Conservation (phyloP, 2,113 vertebrate species). For the Actinemys pallida region DNA sequence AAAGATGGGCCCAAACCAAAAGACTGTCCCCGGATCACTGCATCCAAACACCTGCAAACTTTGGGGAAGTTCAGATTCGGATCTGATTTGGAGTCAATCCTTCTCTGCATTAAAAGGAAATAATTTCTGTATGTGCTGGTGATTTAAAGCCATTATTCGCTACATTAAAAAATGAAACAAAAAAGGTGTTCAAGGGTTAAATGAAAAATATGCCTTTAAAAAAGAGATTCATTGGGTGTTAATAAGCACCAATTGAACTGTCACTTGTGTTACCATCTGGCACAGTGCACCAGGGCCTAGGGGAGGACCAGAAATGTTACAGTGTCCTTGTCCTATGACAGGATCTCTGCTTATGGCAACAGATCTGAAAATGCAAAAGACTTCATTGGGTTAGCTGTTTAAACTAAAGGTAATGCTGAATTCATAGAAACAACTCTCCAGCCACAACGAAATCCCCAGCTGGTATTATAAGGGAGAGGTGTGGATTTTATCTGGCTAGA, state of each 20-base stretch:
- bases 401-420: neutral
- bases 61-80: neutral
- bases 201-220: conserved; percentile 35
- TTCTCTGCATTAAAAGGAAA: neutral
- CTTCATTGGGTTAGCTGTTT: neutral
- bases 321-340: neutral
- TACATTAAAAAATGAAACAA: neutral
- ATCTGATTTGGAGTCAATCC: conserved; percentile 7
- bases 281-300: neutral
- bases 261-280: conserved; percentile 23
- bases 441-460: neutral
- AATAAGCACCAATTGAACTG: conserved; percentile 32
- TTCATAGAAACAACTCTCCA: neutral
- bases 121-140: neutral
- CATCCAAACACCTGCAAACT: neutral
- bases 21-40: neutral
- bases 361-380: neutral
- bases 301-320: neutral
- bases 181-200: conserved; percentile 40
- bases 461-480: neutral
- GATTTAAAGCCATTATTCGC: neutral
- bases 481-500: neutral
- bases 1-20: neutral
- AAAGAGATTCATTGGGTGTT: neutral
- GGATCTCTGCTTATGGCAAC: neutral